phyloP scores from a whole-genome alignment of 2,888 invertebrate genomes.

The Cylindroiulus punctatus region DNA sequence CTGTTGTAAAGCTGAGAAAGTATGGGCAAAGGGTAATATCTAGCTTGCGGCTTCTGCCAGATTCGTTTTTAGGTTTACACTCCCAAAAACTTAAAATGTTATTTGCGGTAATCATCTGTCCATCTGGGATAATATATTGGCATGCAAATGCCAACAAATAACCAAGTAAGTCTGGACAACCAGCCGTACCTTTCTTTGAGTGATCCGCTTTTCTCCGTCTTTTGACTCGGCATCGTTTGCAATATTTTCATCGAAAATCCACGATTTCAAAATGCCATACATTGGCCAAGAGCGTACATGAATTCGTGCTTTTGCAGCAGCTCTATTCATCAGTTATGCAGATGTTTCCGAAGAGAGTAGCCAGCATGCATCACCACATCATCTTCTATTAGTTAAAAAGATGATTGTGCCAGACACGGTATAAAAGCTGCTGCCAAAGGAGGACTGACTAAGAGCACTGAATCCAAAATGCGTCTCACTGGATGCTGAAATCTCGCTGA shows the following conservation, averaged over 20 bases:
- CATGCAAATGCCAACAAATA: neutral
- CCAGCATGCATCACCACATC: neutral
- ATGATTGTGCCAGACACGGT: neutral
- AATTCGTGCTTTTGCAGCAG: neutral
- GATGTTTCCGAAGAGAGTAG: neutral
- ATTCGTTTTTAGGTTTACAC: too few species aligned
- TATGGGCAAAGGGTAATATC: too few species aligned
- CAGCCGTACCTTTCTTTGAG: slow-evolving; percentile 52
- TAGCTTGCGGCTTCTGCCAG: too few species aligned
- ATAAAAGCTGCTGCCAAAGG: neutral
- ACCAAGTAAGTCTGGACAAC: neutral
- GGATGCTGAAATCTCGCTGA: neutral
- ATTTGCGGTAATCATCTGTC: too few species aligned
- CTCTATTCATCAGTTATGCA: slow-evolving; percentile 43
- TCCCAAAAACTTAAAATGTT: too few species aligned
- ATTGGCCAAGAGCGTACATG: slow-evolving; percentile 53
- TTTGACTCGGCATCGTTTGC: neutral
- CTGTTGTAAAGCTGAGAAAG: neutral
- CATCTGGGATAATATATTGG: too few species aligned
- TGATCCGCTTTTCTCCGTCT: slow-evolving; percentile 50
- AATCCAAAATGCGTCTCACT: neutral
- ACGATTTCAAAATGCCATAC: slow-evolving; percentile 55
- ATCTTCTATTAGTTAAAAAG: neutral
- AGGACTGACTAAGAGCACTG: neutral
- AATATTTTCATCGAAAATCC: slow-evolving; percentile 53